Conservation (phyloP, 2,113 vertebrate genomes). For the Etheostoma spectabile region DNA sequence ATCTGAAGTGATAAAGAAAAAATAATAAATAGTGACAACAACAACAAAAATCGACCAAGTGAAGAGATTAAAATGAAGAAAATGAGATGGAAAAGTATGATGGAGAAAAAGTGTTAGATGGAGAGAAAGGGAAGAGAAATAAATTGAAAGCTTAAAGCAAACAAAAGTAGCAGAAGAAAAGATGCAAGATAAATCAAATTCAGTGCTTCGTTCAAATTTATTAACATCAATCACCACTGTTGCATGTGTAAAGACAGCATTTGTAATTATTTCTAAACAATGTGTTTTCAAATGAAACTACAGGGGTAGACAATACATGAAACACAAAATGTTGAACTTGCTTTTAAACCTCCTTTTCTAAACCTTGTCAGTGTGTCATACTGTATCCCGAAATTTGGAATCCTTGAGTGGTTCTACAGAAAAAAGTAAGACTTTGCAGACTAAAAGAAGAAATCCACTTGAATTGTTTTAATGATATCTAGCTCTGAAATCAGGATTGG, state of each 20-base stretch:
- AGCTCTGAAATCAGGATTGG: too few relatives aligned
- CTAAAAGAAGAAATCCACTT: too few relatives aligned
- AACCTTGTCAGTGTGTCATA: too few relatives aligned
- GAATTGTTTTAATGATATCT: too few relatives aligned
- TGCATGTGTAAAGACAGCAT: slow-evolving; percentile 13
- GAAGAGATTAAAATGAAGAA: slow-evolving; percentile 4
- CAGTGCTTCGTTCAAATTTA: slow-evolving; percentile 10
- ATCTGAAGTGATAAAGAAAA: slow-evolving; percentile 81
- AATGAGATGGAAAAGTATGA: neutral
- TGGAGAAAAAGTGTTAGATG: neutral
- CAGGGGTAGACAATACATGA: neutral
- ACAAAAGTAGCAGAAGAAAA: neutral
- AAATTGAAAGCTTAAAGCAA: slow-evolving; percentile 21
- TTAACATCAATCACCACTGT: too few relatives aligned
- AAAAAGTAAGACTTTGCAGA: too few relatives aligned
- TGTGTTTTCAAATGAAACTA: neutral
- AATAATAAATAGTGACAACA: slow-evolving; percentile 77
- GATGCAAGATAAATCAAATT: slow-evolving; percentile 16
- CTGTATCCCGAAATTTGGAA: too few relatives aligned
- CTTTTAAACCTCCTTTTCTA: too few relatives aligned
- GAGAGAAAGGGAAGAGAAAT: slow-evolving; percentile 3
- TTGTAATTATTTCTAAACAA: slow-evolving; percentile 1
- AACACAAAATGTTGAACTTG: too few relatives aligned
- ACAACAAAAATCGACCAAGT: neutral
- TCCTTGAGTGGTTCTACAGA: too few relatives aligned